Percentiles rank a stretch among this genome's conserved stretches.
Evolutionary conservation across 2,113 vertebrate genomes (phyloP).

Genomic region (Petromus typicus): DNA sequence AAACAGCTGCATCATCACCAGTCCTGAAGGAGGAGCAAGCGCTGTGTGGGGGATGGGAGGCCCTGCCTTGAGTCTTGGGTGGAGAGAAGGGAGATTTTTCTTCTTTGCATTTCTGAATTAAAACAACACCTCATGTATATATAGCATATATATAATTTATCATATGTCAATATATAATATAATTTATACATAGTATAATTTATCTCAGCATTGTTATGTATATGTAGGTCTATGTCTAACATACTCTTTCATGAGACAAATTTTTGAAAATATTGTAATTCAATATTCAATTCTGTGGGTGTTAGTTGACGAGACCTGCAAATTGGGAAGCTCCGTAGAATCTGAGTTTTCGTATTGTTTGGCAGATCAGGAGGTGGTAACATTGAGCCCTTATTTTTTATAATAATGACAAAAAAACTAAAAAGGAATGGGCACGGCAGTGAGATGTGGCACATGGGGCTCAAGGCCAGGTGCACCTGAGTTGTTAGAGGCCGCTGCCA

Average conservation of each 20-base stretch:
- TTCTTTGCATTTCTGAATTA: background rate
- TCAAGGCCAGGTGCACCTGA: fast-evolving
- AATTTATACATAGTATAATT: no score
- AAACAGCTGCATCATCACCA: constrained; percentile 60
- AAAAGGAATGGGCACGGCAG: background rate
- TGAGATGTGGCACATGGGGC: background rate
- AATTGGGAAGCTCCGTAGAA: background rate
- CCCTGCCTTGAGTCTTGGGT: background rate
- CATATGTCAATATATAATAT: no score
- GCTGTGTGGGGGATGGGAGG: background rate
- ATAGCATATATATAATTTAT: no score
- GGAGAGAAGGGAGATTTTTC: background rate
- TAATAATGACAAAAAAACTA: background rate
- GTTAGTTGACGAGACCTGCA: constrained; percentile 14
- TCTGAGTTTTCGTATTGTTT: background rate
- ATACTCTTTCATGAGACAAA: background rate
- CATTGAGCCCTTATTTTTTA: background rate
- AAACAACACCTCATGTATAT: background rate
- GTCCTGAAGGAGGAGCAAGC: constrained; percentile 39
- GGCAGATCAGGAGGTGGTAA: constrained; percentile 1
- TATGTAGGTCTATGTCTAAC: background rate
- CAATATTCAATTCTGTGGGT: background rate
- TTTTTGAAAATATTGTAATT: background rate
- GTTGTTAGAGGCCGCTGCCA: background rate
- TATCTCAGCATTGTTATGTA: background rate